Evolutionary conservation across 92 coral and sea anemone genomes (phyloP), one percentile per base, ranked within the genome.

Genomic region (Phenganax stokvisi): DNA sequence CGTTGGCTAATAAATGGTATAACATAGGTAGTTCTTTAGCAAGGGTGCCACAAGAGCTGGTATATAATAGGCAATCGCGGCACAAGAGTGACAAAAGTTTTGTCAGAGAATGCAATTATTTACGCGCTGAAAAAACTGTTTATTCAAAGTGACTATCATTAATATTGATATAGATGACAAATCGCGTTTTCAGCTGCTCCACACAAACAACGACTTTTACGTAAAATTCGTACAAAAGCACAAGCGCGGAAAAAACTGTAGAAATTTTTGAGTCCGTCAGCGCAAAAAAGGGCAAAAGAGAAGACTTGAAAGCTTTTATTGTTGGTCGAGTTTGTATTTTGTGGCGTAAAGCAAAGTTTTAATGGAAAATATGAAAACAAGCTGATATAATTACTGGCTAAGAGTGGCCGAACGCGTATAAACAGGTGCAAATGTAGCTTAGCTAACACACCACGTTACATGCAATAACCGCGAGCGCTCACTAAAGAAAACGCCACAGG

Each of bases 151-250:
- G 73, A 68, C 73, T 8, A 68, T 68, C 73, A 68, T 68, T 68
- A 68, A 68, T 68, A 68, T 68, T 68, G 73, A 68, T 68, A 68
- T 51, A 30, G 73, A 68, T 68, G 73, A 68, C 73, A 68, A 52
- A 30, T 68, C 47, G 31, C 73, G 54, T 9, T 68, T 68, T 68
- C 73, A 68, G 73, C 73, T 68, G 84, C 85, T 90, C 83, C 79
- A 77, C 75, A 70, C 72, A 85, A 72, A 86, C 73, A 68, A 68
- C 47, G 47, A 68, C 73, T 51, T 37, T 68, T 68, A 68, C 73
- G 73, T 68, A 68, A 68, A 68, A 30, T 30, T 28, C 11, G 73
- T 53, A 68, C 13, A 37, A 37, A 37, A 16, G 13, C 10, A 68
- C 54, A 3, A 17, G 47, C 54, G 73, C 73, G 73, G 29, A 68